phyloP scores from a whole-genome alignment of 1,140 invertebrate genomes.

The Sinella curviseta region DNA sequence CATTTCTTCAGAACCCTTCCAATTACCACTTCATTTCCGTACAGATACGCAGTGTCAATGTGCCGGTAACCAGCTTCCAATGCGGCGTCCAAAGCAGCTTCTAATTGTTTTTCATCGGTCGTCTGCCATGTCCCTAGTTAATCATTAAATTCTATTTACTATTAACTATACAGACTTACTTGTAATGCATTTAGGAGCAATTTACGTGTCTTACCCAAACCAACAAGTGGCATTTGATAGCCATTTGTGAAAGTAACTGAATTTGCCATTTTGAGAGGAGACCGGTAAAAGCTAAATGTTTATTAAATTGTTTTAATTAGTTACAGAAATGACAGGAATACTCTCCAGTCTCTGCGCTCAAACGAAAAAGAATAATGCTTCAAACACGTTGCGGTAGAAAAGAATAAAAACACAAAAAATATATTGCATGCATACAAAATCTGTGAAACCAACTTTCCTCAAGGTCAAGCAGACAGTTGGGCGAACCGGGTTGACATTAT shows the following conservation, averaged over 20 bases:
- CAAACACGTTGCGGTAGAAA: too few relatives aligned
- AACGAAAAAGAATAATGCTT: too few relatives aligned
- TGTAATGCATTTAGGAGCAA: neutral
- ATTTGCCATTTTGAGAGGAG: neutral
- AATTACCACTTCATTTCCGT: slow-evolving; percentile 78
- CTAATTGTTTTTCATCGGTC: slow-evolving; percentile 66
- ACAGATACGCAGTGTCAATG: slow-evolving; percentile 79
- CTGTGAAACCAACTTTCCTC: too few relatives aligned
- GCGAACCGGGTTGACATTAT: too few relatives aligned
- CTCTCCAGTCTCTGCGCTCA: too few relatives aligned
- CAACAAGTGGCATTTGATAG: slow-evolving; percentile 46
- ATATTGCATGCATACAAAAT: too few relatives aligned
- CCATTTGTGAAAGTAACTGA: slow-evolving; percentile 46
- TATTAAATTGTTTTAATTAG: too few relatives aligned
- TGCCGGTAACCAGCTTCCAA: slow-evolving; percentile 69
- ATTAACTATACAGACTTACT: neutral
- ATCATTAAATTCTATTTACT: neutral
- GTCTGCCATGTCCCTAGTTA: slow-evolving; percentile 50
- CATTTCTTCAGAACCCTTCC: slow-evolving; percentile 73
- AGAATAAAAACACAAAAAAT: too few relatives aligned
- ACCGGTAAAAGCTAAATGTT: too few relatives aligned
- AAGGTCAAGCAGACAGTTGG: too few relatives aligned
- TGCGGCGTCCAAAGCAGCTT: slow-evolving; percentile 66
- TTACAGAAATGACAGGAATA: too few relatives aligned
- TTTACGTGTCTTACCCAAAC: slow-evolving; percentile 34